phyloP scores from a whole-genome alignment of 2,888 invertebrate genomes.

The Apoda limacodes region DNA sequence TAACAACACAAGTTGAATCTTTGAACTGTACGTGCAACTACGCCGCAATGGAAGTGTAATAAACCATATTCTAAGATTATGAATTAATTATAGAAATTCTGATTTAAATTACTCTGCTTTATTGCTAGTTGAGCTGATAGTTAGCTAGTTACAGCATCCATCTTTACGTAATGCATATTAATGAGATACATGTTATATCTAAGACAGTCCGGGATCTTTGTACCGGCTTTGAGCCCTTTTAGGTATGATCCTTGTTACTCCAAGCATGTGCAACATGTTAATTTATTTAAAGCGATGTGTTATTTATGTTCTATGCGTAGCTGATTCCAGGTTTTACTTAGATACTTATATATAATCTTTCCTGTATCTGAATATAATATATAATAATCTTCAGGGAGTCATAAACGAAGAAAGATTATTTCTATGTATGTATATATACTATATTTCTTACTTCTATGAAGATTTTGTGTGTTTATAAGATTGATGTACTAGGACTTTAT shows the following conservation, averaged over 20 bases:
- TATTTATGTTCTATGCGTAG: too few species aligned
- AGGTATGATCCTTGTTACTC: conserved; percentile 19
- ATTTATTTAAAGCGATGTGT: too few species aligned
- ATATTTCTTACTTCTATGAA: too few species aligned
- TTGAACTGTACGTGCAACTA: conserved; percentile 18
- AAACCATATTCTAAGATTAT: conserved; percentile 45
- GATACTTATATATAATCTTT: too few species aligned
- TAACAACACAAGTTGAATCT: conserved; percentile 22
- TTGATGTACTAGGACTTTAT: too few species aligned
- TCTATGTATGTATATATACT: too few species aligned
- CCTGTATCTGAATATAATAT: too few species aligned
- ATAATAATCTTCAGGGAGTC: too few species aligned
- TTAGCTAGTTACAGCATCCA: conserved; percentile 39
- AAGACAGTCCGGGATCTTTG: not conserved
- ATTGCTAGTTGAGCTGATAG: conserved; percentile 47
- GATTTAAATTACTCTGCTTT: conserved; percentile 41
- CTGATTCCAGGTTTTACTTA: too few species aligned
- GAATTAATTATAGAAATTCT: conserved; percentile 57
- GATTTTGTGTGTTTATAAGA: too few species aligned
- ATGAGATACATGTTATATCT: conserved; percentile 45
- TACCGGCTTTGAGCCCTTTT: conserved; percentile 13
- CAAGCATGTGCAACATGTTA: too few species aligned
- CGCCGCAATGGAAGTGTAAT: conserved; percentile 33
- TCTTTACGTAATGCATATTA: conserved; percentile 58
- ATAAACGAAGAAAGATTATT: too few species aligned